phyloP scores from a whole-genome alignment of 2,797 vertebrate genomes.

The Oreochromis grahami region DNA sequence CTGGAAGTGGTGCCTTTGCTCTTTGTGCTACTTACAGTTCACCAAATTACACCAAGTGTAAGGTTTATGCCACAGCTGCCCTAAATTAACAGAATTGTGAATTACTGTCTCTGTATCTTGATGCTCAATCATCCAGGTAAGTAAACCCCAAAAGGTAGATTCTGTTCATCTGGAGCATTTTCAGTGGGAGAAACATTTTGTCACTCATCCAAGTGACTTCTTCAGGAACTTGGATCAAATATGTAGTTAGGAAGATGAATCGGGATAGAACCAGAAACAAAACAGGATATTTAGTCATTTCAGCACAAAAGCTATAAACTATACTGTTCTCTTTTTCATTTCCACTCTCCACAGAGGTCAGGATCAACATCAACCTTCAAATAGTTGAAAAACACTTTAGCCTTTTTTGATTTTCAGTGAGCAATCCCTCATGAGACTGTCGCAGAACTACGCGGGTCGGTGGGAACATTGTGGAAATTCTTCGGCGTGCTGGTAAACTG shows the following conservation, averaged over 20 bases:
- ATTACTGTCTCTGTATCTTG: background rate
- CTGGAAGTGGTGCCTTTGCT: background rate
- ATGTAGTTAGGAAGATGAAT: background rate
- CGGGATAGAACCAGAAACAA: background rate
- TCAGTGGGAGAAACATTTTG: background rate
- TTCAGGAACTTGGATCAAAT: background rate
- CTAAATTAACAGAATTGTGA: background rate
- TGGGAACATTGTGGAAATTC: slow-evolving; percentile 57
- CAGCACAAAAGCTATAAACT: background rate
- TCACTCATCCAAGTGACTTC: background rate
- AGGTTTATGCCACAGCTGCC: background rate
- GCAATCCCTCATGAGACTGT: background rate
- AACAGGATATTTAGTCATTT: background rate
- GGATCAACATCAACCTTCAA: background rate
- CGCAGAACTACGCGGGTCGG: background rate
- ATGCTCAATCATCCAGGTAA: too few species aligned
- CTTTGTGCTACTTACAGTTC: background rate
- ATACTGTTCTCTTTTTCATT: background rate
- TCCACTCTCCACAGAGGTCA: background rate
- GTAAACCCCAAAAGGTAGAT: background rate
- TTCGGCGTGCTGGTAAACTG: slow-evolving; percentile 23
- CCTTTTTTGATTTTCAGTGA: background rate
- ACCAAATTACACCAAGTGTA: background rate
- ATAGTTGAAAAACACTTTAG: background rate
- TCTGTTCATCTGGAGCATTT: background rate